phyloP scores from a whole-genome alignment of 2,113 vertebrate species.

The Apodemus sylvaticus region DNA sequence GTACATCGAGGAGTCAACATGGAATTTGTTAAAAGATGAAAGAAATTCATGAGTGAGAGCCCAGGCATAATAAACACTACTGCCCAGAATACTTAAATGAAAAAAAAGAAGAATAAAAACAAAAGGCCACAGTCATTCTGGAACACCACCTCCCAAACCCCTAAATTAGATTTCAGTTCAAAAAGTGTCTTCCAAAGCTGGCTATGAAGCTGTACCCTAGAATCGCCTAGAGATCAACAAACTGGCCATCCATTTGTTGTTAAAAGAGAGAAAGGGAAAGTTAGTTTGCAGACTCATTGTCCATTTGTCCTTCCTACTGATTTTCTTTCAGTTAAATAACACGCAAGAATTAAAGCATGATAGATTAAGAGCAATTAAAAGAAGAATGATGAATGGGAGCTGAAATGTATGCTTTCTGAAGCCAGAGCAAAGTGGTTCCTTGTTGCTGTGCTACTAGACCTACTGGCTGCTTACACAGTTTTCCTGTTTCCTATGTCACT shows the following conservation, averaged over 20 bases:
- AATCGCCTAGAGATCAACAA: neutral
- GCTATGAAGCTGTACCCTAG: neutral
- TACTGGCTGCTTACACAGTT: neutral
- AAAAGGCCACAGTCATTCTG: neutral
- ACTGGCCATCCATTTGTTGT: neutral
- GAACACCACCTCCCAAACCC: neutral
- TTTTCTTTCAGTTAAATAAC: neutral
- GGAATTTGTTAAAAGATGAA: neutral
- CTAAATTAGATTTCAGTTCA: neutral
- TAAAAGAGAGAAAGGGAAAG: neutral
- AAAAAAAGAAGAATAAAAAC: neutral
- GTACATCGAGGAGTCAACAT: neutral
- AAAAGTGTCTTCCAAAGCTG: neutral
- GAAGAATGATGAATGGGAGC: neutral
- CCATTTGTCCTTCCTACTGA: neutral
- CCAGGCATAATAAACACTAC: neutral
- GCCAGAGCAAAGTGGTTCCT: neutral
- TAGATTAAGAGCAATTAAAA: neutral
- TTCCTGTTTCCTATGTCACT: neutral
- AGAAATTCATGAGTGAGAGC: neutral
- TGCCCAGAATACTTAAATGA: neutral
- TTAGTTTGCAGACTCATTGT: neutral
- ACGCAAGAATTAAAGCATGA: neutral
- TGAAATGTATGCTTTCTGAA: neutral
- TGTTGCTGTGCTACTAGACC: neutral